Conservation (phyloP, 2,888 invertebrate genomes). For the Habrosyne pyritoides region DNA sequence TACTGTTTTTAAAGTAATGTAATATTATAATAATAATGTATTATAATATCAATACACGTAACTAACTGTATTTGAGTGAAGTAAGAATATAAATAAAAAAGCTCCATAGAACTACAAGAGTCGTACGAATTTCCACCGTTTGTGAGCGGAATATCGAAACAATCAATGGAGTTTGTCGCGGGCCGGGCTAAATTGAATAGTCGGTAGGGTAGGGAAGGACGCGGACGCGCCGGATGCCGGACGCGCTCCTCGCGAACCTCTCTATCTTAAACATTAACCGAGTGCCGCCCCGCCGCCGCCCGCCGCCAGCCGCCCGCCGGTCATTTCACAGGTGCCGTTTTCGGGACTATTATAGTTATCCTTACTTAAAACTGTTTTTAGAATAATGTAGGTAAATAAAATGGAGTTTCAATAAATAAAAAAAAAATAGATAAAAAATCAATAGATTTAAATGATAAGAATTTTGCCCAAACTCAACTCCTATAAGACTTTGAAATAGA, state of each 20-base stretch:
- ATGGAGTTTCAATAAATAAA: too few relatives aligned
- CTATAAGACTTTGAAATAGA: too few relatives aligned
- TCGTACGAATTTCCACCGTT: conserved; percentile 49
- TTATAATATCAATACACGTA: too few relatives aligned
- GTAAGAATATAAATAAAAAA: not conserved
- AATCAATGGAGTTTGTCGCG: conserved; percentile 79
- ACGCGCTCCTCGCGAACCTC: conserved; percentile 57
- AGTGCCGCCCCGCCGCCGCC: conserved; percentile 24
- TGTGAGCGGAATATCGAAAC: conserved; percentile 80
- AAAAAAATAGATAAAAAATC: too few relatives aligned
- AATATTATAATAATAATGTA: too few relatives aligned
- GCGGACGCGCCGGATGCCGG: conserved; percentile 67
- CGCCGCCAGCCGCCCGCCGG: conserved; percentile 2
- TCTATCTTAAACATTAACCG: conserved; percentile 58
- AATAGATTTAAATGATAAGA: too few relatives aligned
- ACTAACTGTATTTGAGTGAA: conserved; percentile 3
- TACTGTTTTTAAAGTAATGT: too few relatives aligned
- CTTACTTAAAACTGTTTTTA: conserved; percentile 3
- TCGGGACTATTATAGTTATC: conserved; percentile 16
- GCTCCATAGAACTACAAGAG: conserved; percentile 22
- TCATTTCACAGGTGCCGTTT: conserved; percentile 28
- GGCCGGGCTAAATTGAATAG: conserved; percentile 74
- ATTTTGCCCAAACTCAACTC: too few relatives aligned
- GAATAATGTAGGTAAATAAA: too few relatives aligned
- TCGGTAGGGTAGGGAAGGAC: conserved; percentile 42